Percentiles rank a stretch among this genome's conserved stretches.
Conservation (phyloP, 2,113 vertebrate species). For the Grallaria varia region DNA sequence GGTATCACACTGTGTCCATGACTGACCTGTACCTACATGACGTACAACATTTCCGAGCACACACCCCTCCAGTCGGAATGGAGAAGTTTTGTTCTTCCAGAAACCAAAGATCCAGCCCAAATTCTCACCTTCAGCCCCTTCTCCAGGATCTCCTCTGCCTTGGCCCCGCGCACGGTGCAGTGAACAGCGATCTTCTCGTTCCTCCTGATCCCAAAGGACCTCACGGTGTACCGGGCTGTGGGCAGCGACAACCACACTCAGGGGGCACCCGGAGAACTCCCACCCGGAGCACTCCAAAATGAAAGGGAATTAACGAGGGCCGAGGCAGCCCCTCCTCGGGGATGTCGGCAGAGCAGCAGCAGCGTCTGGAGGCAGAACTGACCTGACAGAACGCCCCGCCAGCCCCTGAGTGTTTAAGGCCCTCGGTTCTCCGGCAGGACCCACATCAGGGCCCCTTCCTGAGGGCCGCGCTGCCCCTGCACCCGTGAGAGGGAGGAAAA, state of each 20-base stretch:
- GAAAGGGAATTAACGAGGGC: fast-evolving
- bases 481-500: not conserved
- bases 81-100: not conserved
- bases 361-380: fast-evolving
- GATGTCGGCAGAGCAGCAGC: not conserved
- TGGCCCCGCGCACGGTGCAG: conserved; percentile 95
- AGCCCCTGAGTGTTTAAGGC: fast-evolving
- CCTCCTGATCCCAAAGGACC: conserved; percentile 95
- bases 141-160: conserved; percentile 97
- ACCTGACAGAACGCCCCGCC: fast-evolving
- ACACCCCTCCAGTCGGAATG: fast-evolving
- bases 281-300: fast-evolving
- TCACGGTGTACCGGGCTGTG: conserved; percentile 93
- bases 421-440: fast-evolving
- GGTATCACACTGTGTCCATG: fast-evolving
- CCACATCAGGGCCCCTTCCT: fast-evolving
- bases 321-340: fast-evolving
- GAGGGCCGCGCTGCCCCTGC: fast-evolving
- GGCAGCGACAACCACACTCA: not conserved
- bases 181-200: conserved; percentile 99
- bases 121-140: conserved; percentile 88
- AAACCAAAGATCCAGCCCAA: not conserved
- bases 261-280: fast-evolving
- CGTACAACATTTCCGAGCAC: fast-evolving
- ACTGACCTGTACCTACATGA: fast-evolving